Base-by-base conservation (phyloP, 2,797 vertebrate genomes). In the Odontamblyopus lacepedii region DNA sequence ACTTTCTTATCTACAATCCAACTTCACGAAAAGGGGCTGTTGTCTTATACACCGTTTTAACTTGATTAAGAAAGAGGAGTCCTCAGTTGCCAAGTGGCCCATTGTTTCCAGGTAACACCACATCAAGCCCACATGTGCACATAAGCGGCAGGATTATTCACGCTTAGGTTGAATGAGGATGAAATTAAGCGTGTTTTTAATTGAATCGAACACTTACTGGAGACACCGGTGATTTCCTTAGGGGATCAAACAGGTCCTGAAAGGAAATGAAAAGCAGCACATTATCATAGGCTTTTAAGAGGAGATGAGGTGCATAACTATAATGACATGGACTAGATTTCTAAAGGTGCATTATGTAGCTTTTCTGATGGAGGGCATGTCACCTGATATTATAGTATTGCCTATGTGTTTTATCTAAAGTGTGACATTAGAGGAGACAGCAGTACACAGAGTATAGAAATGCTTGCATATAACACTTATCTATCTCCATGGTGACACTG, bases 51-150 rank as follows among this genome's bases (percentile, higher is more conserved):
- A 15, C 16, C 2, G 55, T 57, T 12, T 4, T 26, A 12, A 26
- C 11, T n/a, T 11, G 5, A 41, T 16, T 29, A 76, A 64, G 35
- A 67, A 59, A 59, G 29, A 59, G 0, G 1, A 55, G 69, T 78
- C 48, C 53, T 67, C 57, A 6, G 62, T 23, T 51, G 27, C 61
- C 32, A 3, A 5, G 38, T 53, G 56, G 51, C 23, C 32, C 23
- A 32, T 44, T 76, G 77, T 70, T 74, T 86, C 75, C 32, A 70
- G 69, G 72, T 72, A 77, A 85, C 73, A 50, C 71, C 70, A 74
- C 78, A 86, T 85, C 78, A 88, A 88, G 85, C 74, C 50, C 69
- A 44, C 3, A 50, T 29, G 72, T 53, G 74, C 69, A 79, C 50
- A 63, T 76, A 73, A 66, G 64, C 65, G 75, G 60, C 55, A 62